Percentiles rank a stretch among this genome's conserved stretches.
phyloP scores from a whole-genome alignment of 2,113 vertebrate species.

The Ptyas mucosa region DNA sequence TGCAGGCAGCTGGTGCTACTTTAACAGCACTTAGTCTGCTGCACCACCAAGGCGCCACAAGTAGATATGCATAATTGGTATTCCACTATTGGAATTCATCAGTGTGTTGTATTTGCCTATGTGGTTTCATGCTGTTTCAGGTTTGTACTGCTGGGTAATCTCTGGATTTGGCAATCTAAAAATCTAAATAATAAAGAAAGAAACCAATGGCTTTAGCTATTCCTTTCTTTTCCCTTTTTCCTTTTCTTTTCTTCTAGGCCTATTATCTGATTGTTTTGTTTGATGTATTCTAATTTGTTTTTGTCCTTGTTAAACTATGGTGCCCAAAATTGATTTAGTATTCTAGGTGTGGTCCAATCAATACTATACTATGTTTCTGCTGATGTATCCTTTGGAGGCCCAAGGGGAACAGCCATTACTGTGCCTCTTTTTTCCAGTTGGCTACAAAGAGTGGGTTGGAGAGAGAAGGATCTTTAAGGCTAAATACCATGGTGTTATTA shows the following conservation, averaged over 20 bases:
- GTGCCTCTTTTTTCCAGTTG: not conserved
- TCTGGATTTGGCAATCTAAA: too few relatives aligned
- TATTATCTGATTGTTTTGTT: not conserved
- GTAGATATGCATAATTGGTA: not conserved
- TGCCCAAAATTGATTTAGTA: not conserved
- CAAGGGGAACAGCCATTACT: not conserved
- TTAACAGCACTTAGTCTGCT: too few relatives aligned
- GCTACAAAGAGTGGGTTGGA: not conserved
- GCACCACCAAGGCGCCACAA: too few relatives aligned
- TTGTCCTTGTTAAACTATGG: not conserved
- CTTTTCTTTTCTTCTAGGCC: too few relatives aligned
- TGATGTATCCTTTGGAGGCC: not conserved
- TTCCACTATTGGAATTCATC: not conserved
- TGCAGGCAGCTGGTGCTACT: too few relatives aligned
- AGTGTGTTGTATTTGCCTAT: too few relatives aligned
- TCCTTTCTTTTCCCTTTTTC: not conserved
- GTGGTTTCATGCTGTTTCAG: not conserved
- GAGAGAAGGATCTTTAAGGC: not conserved
- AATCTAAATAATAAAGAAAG: not conserved
- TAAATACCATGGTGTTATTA: not conserved
- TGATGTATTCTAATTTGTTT: not conserved
- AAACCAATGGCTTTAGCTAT: not conserved
- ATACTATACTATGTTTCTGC: not conserved
- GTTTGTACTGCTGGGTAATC: too few relatives aligned
- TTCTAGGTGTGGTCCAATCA: not conserved